Conservation (phyloP, 2,888 invertebrate genomes). For the Allolobophora icterica region DNA sequence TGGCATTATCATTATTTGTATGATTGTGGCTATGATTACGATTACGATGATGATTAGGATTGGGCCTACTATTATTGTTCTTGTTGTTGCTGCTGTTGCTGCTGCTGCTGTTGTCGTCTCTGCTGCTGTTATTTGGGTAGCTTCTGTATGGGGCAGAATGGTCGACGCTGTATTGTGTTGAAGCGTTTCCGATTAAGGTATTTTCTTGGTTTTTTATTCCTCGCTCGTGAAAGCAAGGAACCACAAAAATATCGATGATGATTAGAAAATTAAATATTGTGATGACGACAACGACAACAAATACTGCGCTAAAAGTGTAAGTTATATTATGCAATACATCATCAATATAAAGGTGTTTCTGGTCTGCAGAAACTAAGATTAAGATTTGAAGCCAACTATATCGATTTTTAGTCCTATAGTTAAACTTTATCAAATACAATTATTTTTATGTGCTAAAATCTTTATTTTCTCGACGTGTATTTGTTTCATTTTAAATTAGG, state of each 20-base stretch:
- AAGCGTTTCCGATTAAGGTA: background rate
- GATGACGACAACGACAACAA: constrained; percentile 18
- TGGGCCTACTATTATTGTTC: too few species aligned
- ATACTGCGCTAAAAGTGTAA: background rate
- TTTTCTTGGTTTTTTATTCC: constrained; percentile 12
- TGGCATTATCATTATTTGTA: too few species aligned
- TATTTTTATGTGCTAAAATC: background rate
- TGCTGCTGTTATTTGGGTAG: too few species aligned
- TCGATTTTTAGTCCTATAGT: background rate
- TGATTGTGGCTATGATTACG: too few species aligned
- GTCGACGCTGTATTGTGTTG: too few species aligned
- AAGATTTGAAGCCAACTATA: background rate
- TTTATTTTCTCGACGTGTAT: background rate
- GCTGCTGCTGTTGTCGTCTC: too few species aligned
- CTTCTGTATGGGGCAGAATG: too few species aligned
- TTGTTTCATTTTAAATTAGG: background rate
- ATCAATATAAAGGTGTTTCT: background rate
- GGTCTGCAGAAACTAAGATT: background rate
- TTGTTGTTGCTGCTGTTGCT: too few species aligned
- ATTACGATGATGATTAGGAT: too few species aligned
- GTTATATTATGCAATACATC: background rate
- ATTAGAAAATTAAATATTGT: constrained; percentile 21
- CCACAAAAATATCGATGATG: constrained; percentile 29
- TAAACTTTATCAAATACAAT: background rate
- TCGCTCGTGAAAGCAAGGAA: constrained; percentile 24